Evolutionary conservation across 2,797 vertebrate species (phyloP).

Genomic region (Buphagus erythrorhynchus): DNA sequence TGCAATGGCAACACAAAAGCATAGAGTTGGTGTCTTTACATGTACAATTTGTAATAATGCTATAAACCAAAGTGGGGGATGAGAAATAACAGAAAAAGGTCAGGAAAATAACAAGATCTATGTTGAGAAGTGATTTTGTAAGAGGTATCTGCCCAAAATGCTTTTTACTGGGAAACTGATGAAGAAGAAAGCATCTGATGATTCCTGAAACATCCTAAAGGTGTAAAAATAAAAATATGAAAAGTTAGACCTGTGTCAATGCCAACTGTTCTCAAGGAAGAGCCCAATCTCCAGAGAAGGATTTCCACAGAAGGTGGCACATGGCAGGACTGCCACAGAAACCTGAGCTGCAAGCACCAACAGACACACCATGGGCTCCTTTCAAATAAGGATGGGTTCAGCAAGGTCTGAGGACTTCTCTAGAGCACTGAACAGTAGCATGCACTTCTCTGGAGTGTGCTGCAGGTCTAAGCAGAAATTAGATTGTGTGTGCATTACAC

Average conservation of each 20-base stretch:
- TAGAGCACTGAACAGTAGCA: background rate
- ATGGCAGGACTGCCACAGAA: background rate
- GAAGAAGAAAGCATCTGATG: background rate
- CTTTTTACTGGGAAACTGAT: background rate
- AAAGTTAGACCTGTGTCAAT: background rate
- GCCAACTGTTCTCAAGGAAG: background rate
- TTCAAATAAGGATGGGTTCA: background rate
- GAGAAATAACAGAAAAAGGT: background rate
- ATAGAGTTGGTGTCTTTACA: background rate
- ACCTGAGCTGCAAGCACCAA: background rate
- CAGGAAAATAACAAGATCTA: background rate
- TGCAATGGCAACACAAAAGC: background rate
- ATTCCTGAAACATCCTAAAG: background rate
- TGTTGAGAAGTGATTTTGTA: background rate
- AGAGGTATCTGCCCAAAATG: background rate
- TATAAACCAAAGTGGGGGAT: background rate
- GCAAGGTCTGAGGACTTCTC: background rate
- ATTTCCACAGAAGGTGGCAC: background rate
- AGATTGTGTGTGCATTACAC: accelerated
- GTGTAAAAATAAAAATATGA: background rate
- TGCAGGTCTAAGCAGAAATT: background rate
- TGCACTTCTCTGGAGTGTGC: background rate
- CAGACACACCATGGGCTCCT: background rate
- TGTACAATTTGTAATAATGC: background rate
- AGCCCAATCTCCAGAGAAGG: background rate